Conservation (phyloP, 2,797 vertebrate genomes). For the Pseudocheirus occidentalis region DNA sequence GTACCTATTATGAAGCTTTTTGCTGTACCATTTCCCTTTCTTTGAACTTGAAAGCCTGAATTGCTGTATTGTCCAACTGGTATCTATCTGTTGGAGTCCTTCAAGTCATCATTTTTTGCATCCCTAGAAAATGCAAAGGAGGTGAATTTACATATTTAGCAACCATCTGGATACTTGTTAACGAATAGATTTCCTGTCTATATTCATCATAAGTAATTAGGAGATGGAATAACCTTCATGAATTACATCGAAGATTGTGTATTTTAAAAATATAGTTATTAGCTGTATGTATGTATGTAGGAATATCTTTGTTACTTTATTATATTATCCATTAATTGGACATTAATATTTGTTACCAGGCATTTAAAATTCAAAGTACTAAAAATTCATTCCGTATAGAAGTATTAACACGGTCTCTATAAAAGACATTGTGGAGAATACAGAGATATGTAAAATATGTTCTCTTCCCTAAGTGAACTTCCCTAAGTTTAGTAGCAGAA, state of each 20-base stretch:
- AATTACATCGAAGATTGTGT: slow-evolving; percentile 19
- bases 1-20: background rate
- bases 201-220: slow-evolving; percentile 41
- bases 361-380: slow-evolving; percentile 19
- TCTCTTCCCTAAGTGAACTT: background rate
- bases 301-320: slow-evolving; percentile 2
- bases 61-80: background rate
- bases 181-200: slow-evolving; percentile 46
- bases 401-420: background rate
- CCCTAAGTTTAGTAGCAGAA: background rate
- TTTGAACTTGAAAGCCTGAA: slow-evolving; percentile 46
- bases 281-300: background rate
- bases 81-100: slow-evolving; percentile 8
- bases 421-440: background rate
- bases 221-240: slow-evolving; percentile 9
- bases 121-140: slow-evolving; percentile 63
- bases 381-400: background rate
- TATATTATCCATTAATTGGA: background rate
- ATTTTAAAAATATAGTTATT: slow-evolving; percentile 5
- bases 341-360: slow-evolving; percentile 36
- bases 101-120: slow-evolving; percentile 60
- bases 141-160: slow-evolving; percentile 65
- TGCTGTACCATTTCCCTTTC: slow-evolving; percentile 8
- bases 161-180: slow-evolving; percentile 51
- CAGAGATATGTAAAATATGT: background rate